Evolutionary conservation across 2,797 vertebrate genomes (phyloP).

Genomic region (Onychomys torridus): DNA sequence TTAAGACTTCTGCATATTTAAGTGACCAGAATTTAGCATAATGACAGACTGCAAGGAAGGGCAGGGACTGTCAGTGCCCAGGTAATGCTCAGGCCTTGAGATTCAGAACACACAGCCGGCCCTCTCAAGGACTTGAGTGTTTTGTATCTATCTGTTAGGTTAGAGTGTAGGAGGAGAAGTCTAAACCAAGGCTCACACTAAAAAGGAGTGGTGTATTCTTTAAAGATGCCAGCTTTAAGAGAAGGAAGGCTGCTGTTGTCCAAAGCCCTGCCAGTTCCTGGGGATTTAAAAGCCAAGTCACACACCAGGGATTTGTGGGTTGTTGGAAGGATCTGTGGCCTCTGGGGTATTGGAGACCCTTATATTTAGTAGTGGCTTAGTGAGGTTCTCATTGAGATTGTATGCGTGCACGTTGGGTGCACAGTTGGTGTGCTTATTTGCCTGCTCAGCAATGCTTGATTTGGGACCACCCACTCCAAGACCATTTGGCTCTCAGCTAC

Average conservation of each 20-base stretch:
- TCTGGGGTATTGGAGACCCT: not conserved
- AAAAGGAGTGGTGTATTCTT: not conserved
- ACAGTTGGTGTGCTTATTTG: not conserved
- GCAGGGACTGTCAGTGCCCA: not conserved
- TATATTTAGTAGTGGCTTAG: not conserved
- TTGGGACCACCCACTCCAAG: not conserved
- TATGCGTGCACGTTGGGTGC: not conserved
- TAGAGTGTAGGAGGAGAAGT: not conserved
- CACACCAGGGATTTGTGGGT: not conserved
- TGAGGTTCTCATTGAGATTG: not conserved
- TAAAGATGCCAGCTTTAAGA: not conserved
- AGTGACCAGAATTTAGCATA: not conserved
- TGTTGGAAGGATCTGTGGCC: not conserved
- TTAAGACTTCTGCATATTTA: not conserved
- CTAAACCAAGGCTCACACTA: not conserved
- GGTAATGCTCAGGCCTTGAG: not conserved
- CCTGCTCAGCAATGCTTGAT: rapidly evolving
- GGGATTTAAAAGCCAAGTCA: not conserved
- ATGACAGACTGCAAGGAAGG: not conserved
- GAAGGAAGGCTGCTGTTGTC: not conserved
- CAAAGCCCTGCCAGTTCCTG: not conserved
- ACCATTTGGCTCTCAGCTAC: not conserved
- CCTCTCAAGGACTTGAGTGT: not conserved
- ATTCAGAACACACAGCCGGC: not conserved
- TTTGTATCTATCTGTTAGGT: not conserved